Conservation (phyloP, 2,888 invertebrate genomes). For the Lasiommata megera region DNA sequence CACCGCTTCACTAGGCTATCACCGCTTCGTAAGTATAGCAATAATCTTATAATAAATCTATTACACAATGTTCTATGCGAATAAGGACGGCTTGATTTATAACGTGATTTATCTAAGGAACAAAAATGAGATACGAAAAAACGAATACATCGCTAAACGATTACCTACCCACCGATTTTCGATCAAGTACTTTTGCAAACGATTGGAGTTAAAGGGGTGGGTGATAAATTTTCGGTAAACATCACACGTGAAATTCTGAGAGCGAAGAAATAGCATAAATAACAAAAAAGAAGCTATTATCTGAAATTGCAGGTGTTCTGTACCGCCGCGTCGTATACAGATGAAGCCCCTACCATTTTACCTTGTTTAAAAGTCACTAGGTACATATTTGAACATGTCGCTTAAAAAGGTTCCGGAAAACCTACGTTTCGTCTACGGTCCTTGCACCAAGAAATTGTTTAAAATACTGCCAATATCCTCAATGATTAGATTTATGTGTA, state of each 20-base stretch:
- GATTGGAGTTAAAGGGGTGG: conserved; percentile 8
- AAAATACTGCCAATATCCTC: too few species aligned
- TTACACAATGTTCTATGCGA: neutral
- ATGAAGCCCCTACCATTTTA: conserved; percentile 4
- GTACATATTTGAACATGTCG: too few species aligned
- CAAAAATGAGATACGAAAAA: conserved; percentile 1
- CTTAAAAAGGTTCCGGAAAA: too few species aligned
- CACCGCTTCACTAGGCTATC: too few species aligned
- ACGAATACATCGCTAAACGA: conserved; percentile 3
- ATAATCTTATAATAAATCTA: too few species aligned
- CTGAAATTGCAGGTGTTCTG: conserved; percentile 37
- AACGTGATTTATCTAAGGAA: neutral
- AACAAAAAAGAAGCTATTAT: conserved; percentile 37
- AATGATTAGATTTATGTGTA: too few species aligned
- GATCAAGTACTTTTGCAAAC: conserved; percentile 7
- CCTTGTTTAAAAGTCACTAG: neutral
- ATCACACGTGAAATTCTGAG: conserved; percentile 13
- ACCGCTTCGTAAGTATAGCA: too few species aligned
- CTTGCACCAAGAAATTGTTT: too few species aligned
- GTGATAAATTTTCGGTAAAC: conserved; percentile 13
- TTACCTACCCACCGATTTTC: neutral
- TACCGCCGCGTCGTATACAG: conserved; percentile 19
- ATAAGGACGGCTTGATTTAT: neutral
- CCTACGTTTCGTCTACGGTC: too few species aligned
- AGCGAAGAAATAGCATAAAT: conserved; percentile 16